A percentile compares a stretch with the other conserved stretches of the same genome.
These are phyloP conservation scores for Lacerta agilis DNA, from an alignment of 2,797 vertebrate species.

Conservation along the genomic window DNA sequence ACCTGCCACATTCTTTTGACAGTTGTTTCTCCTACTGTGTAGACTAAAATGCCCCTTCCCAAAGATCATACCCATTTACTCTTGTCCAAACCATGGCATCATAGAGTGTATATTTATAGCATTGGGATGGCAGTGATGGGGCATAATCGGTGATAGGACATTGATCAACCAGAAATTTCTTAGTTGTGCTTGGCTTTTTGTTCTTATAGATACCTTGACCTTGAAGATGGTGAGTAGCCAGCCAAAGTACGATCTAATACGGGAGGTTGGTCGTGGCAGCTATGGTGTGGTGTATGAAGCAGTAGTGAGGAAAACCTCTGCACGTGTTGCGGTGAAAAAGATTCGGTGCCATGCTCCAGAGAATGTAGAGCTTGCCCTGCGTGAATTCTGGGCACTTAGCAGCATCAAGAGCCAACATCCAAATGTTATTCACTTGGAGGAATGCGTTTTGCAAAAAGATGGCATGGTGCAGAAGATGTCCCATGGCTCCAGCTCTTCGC, in stretches of 20 bases:
- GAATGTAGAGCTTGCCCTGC: conserved; percentile 95
- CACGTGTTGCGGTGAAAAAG: conserved; percentile 95
- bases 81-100: background rate
- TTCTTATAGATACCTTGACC: conserved; percentile 77
- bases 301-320: conserved; percentile 88
- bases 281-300: conserved; percentile 99
- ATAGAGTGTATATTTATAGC: background rate
- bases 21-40: background rate
- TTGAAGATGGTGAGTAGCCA: conserved; percentile 99
- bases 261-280: conserved; percentile 98
- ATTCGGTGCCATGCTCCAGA: conserved; percentile 97
- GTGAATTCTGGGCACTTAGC: conserved; percentile 98
- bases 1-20: background rate
- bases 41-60: background rate
- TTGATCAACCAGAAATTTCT: conserved; percentile 64
- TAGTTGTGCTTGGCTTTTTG: conserved; percentile 64
- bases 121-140: too few relatives aligned
- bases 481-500: conserved; percentile 93
- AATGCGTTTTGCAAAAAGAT: conserved; percentile 95
- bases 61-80: background rate
- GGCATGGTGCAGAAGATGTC: conserved; percentile 94
- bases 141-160: conserved; percentile 48
- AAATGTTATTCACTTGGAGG: conserved; percentile 97
- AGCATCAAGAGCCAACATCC: conserved; percentile 98
- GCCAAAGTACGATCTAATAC: conserved; percentile 98